Base-by-base conservation (phyloP, 2,797 vertebrate species). In the Monodelphis domestica region DNA sequence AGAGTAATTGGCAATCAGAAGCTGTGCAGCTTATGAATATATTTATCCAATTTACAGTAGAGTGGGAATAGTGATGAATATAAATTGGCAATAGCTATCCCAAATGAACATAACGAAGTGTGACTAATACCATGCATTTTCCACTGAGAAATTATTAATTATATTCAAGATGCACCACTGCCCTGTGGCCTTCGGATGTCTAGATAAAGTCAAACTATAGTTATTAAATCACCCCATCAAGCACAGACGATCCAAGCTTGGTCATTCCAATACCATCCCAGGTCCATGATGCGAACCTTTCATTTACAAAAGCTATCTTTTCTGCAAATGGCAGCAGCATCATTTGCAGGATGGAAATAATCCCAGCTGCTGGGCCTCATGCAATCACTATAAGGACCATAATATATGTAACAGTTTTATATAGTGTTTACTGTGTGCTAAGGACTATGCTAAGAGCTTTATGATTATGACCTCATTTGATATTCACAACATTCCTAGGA, bases 31-130 rank as follows among this genome's bases (percentile, higher is more conserved):
- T 87, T 87, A 54, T 57, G 9, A 26, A 78, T 6, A 1, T 55
- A 30, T 94, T 88, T 30, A 30, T 78, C 28, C 78, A 84, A 84
- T 94, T 92, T 92, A 54, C 52, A 55, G 89, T 10, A 89, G 15
- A 30, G 53, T 89, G n/a, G 87, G 38, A 54, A 55, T 53, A 89
- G 30, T 89, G 70, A 78, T 51, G 50, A 89, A 59, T 56, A 78
- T 89, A 57, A 92, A 93, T 50, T 89, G n/a, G 54, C 38, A 89
- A 26, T 78, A 51, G 53, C 88, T 33, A 29, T 88, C 53, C 52
- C 56, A 92, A 70, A 89, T 78, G 70, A 78, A 78, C 70, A 45
- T 78, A 78, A 78, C 17, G 21, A 45, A 78, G 70, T 45, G 38
- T 78, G 70, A 78, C 70, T 45, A 45, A 78, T 38, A 29, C 38